Base-by-base conservation (phyloP, 2,113 vertebrate genomes). In the pig (Sus scrofa) region DNA sequence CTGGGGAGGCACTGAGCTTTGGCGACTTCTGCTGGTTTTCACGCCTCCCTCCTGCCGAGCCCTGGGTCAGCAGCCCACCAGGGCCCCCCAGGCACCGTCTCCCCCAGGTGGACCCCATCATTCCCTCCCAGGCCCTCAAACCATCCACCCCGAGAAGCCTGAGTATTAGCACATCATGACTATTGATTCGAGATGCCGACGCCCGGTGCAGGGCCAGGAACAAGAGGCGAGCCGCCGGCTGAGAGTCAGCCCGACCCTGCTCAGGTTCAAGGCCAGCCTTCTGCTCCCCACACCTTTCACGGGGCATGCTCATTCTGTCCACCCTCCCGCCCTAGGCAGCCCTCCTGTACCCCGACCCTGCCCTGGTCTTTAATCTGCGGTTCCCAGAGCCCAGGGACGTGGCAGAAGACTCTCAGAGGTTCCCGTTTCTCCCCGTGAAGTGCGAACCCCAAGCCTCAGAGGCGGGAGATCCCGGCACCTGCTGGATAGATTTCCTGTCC, bases 381-480 rank as follows among this genome's bases (percentile, higher is more conserved):
- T 24, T 22, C 20, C 39, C 19, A 1, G 44, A 10, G 62, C 70
- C 18, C 50, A 7, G 67, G 50, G 50, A 10, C 2, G 4, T 0
- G 75, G 54, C 15, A 7, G 27, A 32, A 34, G 20, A 56, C 34
- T n/a, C 16, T 32, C 34, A 12, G 30, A 32, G 2, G n/a, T 4
- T 26, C n/a, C 1, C 3, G 3, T 39, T 52, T 30, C 18, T 3
- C 20, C 74, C 19, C 9, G 1, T 1, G 65, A 26, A 11, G 39
- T 3, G 0, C 0, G 0, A 63, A 15, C 7, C 63, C 22, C 6
- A 8, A 27, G 20, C 7, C 63, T 30, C 3, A 6, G 34, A 18
- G 26, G 32, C 6, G 32, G 58, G 30, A 4, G 44, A 16, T n/a
- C 34, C 15, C 8, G 6, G 63, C 18, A 0, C 7, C 10, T 2